Conservation (phyloP, 2,888 invertebrate species). For the Philereme transversata region DNA sequence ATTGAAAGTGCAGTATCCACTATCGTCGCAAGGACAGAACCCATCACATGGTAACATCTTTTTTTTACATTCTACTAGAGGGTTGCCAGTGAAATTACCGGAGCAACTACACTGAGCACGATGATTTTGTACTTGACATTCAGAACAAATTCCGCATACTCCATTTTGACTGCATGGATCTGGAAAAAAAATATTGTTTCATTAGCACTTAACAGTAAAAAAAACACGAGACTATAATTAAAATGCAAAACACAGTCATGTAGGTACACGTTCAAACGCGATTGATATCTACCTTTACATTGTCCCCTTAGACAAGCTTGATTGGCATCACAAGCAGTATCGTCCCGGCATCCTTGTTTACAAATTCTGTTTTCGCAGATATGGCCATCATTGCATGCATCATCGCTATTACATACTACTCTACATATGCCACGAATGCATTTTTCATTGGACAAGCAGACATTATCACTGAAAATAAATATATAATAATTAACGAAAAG, state of each 20-base stretch:
- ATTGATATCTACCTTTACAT: conserved; percentile 86
- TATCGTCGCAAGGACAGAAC: conserved; percentile 91
- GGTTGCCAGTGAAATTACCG: conserved; percentile 91
- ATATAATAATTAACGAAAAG: neutral
- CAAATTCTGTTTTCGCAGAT: conserved; percentile 95
- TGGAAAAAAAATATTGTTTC: conserved; percentile 43
- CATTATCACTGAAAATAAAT: conserved; percentile 86
- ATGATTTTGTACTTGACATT: conserved; percentile 92
- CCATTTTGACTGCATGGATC: conserved; percentile 90
- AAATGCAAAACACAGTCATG: no score
- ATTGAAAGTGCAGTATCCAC: conserved; percentile 89
- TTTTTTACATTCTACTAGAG: conserved; percentile 89
- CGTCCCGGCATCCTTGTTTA: conserved; percentile 93
- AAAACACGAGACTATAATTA: neutral
- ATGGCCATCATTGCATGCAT: conserved; percentile 90
- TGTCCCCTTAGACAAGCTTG: conserved; percentile 93
- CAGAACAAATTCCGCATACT: conserved; percentile 93
- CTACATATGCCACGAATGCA: conserved; percentile 93
- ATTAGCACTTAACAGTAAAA: neutral
- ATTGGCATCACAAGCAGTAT: conserved; percentile 89
- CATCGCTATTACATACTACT: conserved; percentile 93
- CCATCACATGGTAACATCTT: conserved; percentile 89
- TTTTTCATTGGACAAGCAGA: conserved; percentile 93
- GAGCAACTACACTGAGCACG: conserved; percentile 94
- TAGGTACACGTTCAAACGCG: neutral